phyloP scores from a whole-genome alignment of 2,797 vertebrate genomes.

The Iguana delicatissima region DNA sequence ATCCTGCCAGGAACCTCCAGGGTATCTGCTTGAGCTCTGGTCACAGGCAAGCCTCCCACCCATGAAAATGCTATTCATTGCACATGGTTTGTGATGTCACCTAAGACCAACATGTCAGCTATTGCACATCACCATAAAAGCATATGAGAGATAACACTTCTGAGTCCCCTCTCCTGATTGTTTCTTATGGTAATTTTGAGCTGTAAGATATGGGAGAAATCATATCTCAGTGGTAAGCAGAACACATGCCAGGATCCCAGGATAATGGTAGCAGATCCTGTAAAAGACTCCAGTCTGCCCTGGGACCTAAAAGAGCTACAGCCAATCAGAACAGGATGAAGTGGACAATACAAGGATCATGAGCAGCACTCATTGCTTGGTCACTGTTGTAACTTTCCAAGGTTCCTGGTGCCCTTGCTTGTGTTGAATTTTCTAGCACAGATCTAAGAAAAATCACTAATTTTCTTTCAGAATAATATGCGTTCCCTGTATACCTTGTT shows the following conservation, averaged over 20 bases:
- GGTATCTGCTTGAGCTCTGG: constrained; percentile 6
- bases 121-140: constrained; percentile 5
- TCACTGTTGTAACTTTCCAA: too few species aligned
- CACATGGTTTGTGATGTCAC: constrained; percentile 40
- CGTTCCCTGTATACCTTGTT: too few species aligned
- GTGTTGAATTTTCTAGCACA: not conserved
- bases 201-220: not conserved
- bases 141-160: not conserved
- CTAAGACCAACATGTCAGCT: constrained; percentile 4
- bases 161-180: not conserved
- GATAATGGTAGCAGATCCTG: not conserved
- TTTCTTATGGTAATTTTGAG: not conserved
- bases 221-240: not conserved
- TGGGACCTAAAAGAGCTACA: not conserved
- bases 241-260: not conserved
- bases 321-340: not conserved
- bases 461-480: not conserved
- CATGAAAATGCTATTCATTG: not conserved
- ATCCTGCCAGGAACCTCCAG: constrained; percentile 15
- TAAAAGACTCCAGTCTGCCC: not conserved
- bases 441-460: not conserved
- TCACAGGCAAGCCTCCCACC: not conserved
- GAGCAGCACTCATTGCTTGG: not conserved
- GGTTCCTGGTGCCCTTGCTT: too few species aligned
- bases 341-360: not conserved